Conservation (phyloP, 92 coral and sea anemone genomes). For the Phenganax stokvisi region DNA sequence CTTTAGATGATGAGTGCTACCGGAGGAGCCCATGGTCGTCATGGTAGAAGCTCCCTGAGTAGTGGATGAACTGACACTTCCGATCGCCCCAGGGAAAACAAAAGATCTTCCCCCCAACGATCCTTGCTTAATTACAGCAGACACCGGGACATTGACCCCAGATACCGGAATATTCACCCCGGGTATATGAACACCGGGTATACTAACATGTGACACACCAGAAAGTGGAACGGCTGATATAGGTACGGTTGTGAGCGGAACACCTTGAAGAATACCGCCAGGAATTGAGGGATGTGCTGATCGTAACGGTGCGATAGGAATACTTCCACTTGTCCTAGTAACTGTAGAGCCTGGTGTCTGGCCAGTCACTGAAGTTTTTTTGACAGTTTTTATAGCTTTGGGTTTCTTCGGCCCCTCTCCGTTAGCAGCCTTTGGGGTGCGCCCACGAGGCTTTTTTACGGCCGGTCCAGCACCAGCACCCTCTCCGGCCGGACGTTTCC, state of each 20-base stretch:
- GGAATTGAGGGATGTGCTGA: constrained; percentile 8
- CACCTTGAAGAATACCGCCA: constrained; percentile 26
- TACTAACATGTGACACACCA: constrained; percentile 7
- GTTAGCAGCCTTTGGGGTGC: constrained; percentile 13
- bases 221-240: constrained; percentile 24
- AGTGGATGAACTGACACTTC: background rate
- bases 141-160: constrained; percentile 38
- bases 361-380: constrained; percentile 2
- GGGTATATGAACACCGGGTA: constrained; percentile 5
- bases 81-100: constrained; percentile 17
- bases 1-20: constrained; percentile 31
- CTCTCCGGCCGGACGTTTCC: constrained; percentile 69
- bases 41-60: background rate
- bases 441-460: constrained; percentile 16
- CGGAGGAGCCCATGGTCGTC: constrained; percentile 5
- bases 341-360: constrained; percentile 10
- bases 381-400: constrained; percentile 18
- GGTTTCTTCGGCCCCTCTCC: constrained; percentile 37
- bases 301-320: constrained; percentile 22
- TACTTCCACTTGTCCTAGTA: constrained; percentile 10
- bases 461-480: constrained; percentile 7
- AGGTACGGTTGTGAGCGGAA: constrained; percentile 16
- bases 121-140: constrained; percentile 39
- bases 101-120: constrained; percentile 35
- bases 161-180: constrained; percentile 34